These are phyloP conservation scores for Peromyscus melanophrys DNA, from an alignment of 2,797 vertebrate species.

Conservation along the genomic window DNA sequence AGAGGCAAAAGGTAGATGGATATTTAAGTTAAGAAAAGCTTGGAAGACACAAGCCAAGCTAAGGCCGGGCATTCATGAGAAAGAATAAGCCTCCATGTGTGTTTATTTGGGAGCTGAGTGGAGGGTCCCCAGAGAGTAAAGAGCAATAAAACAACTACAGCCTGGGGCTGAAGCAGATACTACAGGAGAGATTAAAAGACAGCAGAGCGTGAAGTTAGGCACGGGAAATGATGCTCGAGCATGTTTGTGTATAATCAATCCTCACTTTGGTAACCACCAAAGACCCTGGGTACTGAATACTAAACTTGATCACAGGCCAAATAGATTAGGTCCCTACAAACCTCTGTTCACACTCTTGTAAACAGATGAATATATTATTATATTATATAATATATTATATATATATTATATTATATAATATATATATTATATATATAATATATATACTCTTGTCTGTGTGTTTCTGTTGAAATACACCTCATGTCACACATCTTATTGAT, in stretches of 20 bases:
- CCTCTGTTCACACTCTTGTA: background rate
- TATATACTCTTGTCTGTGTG: background rate
- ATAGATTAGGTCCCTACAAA: background rate
- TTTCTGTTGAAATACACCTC: background rate
- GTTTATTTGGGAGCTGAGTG: too few relatives aligned
- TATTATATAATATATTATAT: too few relatives aligned
- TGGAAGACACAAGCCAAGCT: too few relatives aligned
- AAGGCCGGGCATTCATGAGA: too few relatives aligned
- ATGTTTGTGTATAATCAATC: accelerated
- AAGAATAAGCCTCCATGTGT: too few relatives aligned
- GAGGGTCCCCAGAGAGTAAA: too few relatives aligned
- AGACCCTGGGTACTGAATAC: background rate
- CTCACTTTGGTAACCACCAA: background rate
- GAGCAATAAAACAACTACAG: background rate
- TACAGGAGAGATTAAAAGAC: background rate
- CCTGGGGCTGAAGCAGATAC: background rate
- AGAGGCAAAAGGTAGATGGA: too few relatives aligned
- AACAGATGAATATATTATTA: background rate
- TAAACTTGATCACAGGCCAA: background rate
- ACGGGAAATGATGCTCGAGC: background rate
- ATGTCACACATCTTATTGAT: background rate
- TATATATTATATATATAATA: too few relatives aligned
- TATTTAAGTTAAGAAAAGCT: too few relatives aligned
- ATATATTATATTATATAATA: too few relatives aligned
- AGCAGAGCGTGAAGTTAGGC: background rate